Conservation (phyloP, 2,113 vertebrate genomes). For the Paramisgurnus dabryanus region DNA sequence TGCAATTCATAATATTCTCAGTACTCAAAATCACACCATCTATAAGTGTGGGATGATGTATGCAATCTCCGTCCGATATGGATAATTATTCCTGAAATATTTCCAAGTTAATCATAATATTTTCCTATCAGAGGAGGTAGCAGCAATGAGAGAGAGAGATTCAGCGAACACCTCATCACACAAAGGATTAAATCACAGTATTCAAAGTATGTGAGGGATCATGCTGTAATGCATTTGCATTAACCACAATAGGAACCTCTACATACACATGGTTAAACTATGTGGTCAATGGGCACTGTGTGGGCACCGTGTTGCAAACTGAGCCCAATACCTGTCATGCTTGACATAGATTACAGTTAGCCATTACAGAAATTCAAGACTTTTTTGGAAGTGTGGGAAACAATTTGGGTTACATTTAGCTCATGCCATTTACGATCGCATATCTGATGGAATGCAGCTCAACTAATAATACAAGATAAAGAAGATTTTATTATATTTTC, state of each 20-base stretch:
- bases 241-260: conserved; percentile 43
- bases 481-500: too few species aligned
- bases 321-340: conserved; percentile 31
- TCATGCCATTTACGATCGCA: neutral
- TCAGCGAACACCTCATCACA: neutral
- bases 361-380: conserved; percentile 25
- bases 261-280: conserved; percentile 32
- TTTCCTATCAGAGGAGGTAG: conserved; percentile 42
- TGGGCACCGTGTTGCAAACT: conserved; percentile 45
- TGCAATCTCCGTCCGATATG: conserved; percentile 15
- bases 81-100: conserved; percentile 8
- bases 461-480: too few species aligned
- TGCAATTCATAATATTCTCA: neutral
- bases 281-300: conserved; percentile 52
- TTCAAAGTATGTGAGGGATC: conserved; percentile 45
- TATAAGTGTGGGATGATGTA: conserved; percentile 7
- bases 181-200: conserved; percentile 27
- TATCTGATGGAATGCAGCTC: neutral
- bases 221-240: conserved; percentile 55
- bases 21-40: neutral
- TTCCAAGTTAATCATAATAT: conserved; percentile 43
- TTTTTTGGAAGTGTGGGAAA: neutral
- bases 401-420: neutral
- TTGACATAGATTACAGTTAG: conserved; percentile 13
- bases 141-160: conserved; percentile 27